Evolutionary conservation across 2,888 invertebrate species (phyloP).

Genomic region (Drosophila atripex): DNA sequence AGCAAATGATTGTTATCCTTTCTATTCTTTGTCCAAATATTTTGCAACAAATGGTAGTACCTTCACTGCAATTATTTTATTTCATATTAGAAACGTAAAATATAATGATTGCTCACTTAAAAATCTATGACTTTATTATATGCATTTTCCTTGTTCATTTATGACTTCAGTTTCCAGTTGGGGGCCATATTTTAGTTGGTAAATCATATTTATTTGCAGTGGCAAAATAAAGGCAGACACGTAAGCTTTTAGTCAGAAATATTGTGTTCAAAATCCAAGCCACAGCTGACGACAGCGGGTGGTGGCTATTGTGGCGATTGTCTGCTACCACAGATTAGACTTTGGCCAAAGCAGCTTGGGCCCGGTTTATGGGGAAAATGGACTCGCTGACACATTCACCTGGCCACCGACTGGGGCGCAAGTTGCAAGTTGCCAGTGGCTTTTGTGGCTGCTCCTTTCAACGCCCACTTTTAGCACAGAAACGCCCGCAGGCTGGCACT

Average conservation of each 20-base stretch:
- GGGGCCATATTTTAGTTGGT: background rate
- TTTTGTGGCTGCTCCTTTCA: conserved; percentile 59
- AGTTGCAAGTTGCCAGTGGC: conserved; percentile 4
- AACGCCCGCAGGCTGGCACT: conserved; percentile 50
- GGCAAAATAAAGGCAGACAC: conserved; percentile 8
- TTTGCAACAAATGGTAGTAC: background rate
- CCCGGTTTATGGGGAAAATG: conserved; percentile 22
- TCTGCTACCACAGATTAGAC: conserved; percentile 57
- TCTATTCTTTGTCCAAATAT: background rate
- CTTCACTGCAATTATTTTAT: too few relatives aligned
- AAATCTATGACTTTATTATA: background rate
- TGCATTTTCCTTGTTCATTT: background rate
- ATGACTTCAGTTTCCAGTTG: background rate
- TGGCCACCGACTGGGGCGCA: conserved; percentile 46
- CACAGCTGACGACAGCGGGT: conserved; percentile 54
- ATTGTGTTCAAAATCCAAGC: conserved; percentile 32
- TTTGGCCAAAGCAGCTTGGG: conserved; percentile 36
- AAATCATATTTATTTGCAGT: conserved; percentile 6
- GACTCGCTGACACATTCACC: conserved; percentile 73
- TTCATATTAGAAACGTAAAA: too few relatives aligned
- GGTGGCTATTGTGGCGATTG: conserved; percentile 31
- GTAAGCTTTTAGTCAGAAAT: conserved; percentile 34
- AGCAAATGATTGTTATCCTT: background rate
- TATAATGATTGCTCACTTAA: background rate
- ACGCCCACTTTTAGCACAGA: conserved; percentile 64